Evolutionary conservation across 1,140 invertebrate genomes (phyloP).

Genomic region (Hyles vespertilio): DNA sequence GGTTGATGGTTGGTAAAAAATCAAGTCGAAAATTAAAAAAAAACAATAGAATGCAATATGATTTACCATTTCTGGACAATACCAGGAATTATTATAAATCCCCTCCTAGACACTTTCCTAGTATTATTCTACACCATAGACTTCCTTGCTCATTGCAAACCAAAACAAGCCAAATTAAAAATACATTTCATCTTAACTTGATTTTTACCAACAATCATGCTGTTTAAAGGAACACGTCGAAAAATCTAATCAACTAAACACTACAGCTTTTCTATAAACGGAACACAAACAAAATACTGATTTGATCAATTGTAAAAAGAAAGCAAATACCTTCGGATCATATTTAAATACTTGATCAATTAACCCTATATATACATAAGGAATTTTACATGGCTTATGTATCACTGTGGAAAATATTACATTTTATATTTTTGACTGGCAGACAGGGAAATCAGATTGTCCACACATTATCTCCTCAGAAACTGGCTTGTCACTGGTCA

Average conservation of each 20-base stretch:
- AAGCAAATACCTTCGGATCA: not conserved
- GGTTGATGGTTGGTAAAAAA: not conserved
- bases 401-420: conserved; percentile 27
- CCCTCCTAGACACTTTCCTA: too few species aligned
- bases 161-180: too few species aligned
- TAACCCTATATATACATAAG: conserved; percentile 35
- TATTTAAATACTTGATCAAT: conserved; percentile 9
- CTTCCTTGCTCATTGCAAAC: too few species aligned
- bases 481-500: not conserved
- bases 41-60: not conserved
- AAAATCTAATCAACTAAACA: conserved; percentile 2
- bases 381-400: conserved; percentile 26
- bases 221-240: too few species aligned
- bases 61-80: too few species aligned
- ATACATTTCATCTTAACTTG: too few species aligned
- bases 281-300: conserved; percentile 4
- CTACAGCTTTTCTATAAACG: conserved; percentile 2
- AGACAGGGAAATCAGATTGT: conserved; percentile 26
- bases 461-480: not conserved
- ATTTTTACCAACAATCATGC: too few species aligned
- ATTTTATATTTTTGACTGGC: conserved; percentile 40
- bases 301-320: conserved; percentile 5
- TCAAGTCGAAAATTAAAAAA: not conserved
- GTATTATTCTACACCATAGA: too few species aligned
- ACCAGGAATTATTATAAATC: too few species aligned